phyloP scores from a whole-genome alignment of 1,140 invertebrate genomes.

The Zaprionus inermis region DNA sequence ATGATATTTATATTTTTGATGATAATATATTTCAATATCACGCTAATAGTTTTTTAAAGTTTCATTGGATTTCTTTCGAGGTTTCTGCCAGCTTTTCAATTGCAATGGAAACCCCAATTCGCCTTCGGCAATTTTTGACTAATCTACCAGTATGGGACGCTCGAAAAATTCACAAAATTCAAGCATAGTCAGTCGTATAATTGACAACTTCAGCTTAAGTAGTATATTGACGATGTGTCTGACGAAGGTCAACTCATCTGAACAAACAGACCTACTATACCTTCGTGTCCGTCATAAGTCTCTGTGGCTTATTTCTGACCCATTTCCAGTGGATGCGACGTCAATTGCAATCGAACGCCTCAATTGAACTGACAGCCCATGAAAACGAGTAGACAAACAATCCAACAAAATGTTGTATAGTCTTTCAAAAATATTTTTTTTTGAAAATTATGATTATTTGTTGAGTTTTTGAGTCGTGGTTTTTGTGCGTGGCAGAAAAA shows the following conservation, averaged over 20 bases:
- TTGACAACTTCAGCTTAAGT: constrained; percentile 32
- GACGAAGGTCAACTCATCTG: constrained; percentile 59
- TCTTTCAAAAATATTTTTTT: constrained; percentile 41
- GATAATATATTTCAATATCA: background rate
- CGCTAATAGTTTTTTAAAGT: background rate
- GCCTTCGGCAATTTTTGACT: background rate
- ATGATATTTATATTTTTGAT: background rate
- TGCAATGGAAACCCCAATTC: background rate
- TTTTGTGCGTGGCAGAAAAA: constrained; percentile 31
- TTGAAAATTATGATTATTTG: constrained; percentile 18
- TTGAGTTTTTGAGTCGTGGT: constrained; percentile 28
- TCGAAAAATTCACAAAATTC: background rate
- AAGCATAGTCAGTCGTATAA: constrained; percentile 20
- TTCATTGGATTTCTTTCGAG: background rate
- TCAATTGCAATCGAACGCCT: constrained; percentile 70
- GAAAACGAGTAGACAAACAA: constrained; percentile 75
- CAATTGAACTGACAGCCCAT: constrained; percentile 75
- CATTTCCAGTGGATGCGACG: constrained; percentile 57
- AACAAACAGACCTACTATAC: constrained; percentile 20
- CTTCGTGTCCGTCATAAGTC: constrained; percentile 6
- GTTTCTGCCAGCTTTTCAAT: background rate
- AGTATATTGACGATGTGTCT: constrained; percentile 3
- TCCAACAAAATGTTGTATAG: constrained; percentile 56
- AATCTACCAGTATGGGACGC: background rate
- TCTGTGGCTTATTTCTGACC: constrained; percentile 52